Base-by-base conservation (phyloP, 2,888 invertebrate species). In the Augiades crinisus region DNA sequence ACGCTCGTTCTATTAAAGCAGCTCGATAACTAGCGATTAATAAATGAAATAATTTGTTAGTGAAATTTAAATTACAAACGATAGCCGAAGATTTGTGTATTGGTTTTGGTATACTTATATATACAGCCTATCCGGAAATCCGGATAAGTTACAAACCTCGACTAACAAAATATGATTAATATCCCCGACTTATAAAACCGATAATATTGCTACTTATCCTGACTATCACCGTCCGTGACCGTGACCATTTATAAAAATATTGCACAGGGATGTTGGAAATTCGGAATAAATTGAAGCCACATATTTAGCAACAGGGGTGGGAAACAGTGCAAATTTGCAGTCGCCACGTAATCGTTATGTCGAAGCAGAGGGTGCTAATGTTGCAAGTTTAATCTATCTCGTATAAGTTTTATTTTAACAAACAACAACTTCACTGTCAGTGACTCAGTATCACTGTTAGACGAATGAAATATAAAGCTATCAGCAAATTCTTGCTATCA, bases 231-330 rank as follows among this genome's bases (percentile, higher is more conserved):
- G n/a, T n/a, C n/a, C n/a, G n/a, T n/a, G n/a, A n/a, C n/a, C 68
- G 75, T 75, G 66, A 73, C 65, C 72, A 72, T 78, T 80, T 78
- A 80, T 74, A 83, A 81, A 81, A 84, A 81, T 83, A 79, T 77
- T 77, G 77, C 72, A 83, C 77, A 77, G 47, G 75, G 77, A 78
- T 81, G 84, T 80, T 84, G 83, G 84, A 83, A 87, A 86, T 86
- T 86, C 81, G 73, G 84, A 83, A 85, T 85, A 86, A 84, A 84
- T 86, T 79, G 78, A n/a, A n/a, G n/a, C n/a, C n/a, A n/a, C n/a
- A n/a, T n/a, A n/a, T n/a, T n/a, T 81, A 73, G 75, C 78, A 65
- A 61, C 67, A 72, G 81, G 81, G 83, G 82, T 69, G 76, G 70
- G 71, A 73, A 76, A 69, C 78, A 75, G 76, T 87, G 86, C 84